phyloP scores from a whole-genome alignment of 1,140 invertebrate species.

The Panonychus citri region DNA sequence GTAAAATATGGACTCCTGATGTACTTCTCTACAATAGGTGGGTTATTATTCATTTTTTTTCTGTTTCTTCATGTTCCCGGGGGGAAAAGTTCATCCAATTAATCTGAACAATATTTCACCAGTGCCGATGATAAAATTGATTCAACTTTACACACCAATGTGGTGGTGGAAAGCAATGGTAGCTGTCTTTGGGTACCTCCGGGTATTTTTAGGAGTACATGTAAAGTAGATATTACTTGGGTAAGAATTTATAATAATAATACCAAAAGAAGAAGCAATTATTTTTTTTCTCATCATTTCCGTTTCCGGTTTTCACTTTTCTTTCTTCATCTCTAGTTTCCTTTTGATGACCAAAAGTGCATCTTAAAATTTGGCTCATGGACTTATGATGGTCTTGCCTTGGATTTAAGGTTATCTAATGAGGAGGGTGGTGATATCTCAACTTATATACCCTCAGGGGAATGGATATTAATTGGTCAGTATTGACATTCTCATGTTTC shows the following conservation, averaged over 20 bases:
- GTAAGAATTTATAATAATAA: no score
- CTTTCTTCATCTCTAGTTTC: slow-evolving; percentile 36
- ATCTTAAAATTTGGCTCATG: slow-evolving; percentile 94
- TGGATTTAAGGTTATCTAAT: slow-evolving; percentile 73
- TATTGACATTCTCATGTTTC: no score
- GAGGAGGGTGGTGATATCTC: slow-evolving; percentile 55
- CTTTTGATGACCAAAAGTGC: slow-evolving; percentile 94
- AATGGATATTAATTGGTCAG: slow-evolving; percentile 88
- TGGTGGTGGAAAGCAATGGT: slow-evolving; percentile 81
- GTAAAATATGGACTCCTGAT: slow-evolving; percentile 94
- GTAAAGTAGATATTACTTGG: slow-evolving; percentile 96
- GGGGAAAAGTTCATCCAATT: no score
- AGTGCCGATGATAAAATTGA: slow-evolving; percentile 97
- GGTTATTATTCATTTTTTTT: slow-evolving; percentile 10
- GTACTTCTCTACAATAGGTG: slow-evolving; percentile 98
- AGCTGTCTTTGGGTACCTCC: slow-evolving; percentile 89
- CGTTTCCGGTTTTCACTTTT: no score
- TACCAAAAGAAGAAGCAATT: no score
- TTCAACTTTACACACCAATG: slow-evolving; percentile 88
- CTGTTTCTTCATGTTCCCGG: no score
- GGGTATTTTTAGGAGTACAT: slow-evolving; percentile 96
- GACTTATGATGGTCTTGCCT: slow-evolving; percentile 79
- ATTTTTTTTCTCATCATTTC: no score
- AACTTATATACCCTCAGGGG: slow-evolving; percentile 88
- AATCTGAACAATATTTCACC: no score